Evolutionary conservation across 2,797 vertebrate species (phyloP).

Genomic region (Denticeps clupeoides): DNA sequence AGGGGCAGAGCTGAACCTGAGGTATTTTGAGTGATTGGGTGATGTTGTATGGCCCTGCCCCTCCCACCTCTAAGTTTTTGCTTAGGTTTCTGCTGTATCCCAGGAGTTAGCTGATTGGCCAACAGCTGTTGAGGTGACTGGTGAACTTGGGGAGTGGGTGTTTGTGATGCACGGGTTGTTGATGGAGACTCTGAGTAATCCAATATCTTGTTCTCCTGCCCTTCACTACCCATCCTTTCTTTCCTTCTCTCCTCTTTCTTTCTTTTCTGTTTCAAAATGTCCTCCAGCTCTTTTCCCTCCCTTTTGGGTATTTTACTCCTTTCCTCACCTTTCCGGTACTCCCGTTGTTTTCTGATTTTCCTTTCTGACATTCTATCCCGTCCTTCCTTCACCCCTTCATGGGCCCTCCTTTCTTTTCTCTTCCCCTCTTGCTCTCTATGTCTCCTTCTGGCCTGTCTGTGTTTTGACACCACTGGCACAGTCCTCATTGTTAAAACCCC

Average conservation of each 20-base stretch:
- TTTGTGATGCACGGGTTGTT: no score
- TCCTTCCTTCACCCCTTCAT: constrained; percentile 20
- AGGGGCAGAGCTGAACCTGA: constrained; percentile 25
- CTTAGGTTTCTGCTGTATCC: constrained; percentile 32
- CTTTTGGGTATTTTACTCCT: neutral
- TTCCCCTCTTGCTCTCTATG: constrained; percentile 37
- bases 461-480: no score
- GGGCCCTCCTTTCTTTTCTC: constrained; percentile 28
- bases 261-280: constrained; percentile 39
- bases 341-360: constrained; percentile 45
- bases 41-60: constrained; percentile 19
- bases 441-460: constrained; percentile 30
- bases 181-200: neutral
- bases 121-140: neutral
- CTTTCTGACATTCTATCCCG: constrained; percentile 38
- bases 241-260: constrained; percentile 36
- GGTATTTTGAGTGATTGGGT: constrained; percentile 24
- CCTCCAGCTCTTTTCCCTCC: constrained; percentile 1
- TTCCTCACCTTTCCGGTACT: constrained; percentile 5
- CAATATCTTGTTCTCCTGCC: constrained; percentile 16
- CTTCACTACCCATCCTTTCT: constrained; percentile 31
- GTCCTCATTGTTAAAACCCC: no score
- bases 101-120: neutral
- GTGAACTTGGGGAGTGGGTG: neutral
- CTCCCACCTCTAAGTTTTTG: constrained; percentile 35